These are phyloP conservation scores for Leucosticte australis DNA, from an alignment of 2,113 vertebrate species.

Conservation along the genomic window DNA sequence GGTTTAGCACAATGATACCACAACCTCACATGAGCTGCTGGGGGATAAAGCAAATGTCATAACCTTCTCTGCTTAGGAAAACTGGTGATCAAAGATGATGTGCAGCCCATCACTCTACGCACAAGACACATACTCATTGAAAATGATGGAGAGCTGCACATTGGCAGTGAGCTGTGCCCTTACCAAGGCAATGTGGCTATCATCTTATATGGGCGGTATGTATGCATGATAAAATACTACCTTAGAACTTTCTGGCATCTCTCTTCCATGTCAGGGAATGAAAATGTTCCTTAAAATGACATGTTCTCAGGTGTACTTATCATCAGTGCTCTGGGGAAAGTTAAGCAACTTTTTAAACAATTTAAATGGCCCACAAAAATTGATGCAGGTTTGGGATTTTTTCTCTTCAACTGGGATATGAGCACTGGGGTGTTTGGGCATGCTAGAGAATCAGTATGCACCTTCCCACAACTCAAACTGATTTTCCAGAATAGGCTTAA, in stretches of 20 bases:
- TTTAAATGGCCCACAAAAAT: not conserved
- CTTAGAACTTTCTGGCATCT: not conserved
- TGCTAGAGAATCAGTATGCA: not conserved
- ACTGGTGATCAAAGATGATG: slow-evolving; percentile 87
- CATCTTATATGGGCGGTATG: slow-evolving; percentile 89
- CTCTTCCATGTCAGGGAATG: not conserved
- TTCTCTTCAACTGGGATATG: not conserved
- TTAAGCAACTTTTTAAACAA: not conserved
- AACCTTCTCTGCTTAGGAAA: slow-evolving; percentile 76
- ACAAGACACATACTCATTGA: slow-evolving; percentile 89
- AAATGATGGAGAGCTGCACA: slow-evolving; percentile 84
- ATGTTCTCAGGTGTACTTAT: not conserved
- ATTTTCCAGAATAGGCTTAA: not conserved
- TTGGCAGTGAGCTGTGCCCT: slow-evolving; percentile 89
- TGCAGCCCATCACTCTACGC: slow-evolving; percentile 80
- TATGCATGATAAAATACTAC: not conserved
- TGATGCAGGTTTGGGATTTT: not conserved
- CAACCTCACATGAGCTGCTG: not conserved
- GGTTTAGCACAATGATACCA: not conserved
- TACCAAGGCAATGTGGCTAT: slow-evolving; percentile 87
- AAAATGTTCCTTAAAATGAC: not conserved
- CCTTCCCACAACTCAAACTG: not conserved
- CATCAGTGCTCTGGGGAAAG: not conserved
- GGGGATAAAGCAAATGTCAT: not conserved
- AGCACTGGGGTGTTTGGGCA: not conserved